Conservation (phyloP, 2,888 invertebrate species). For the Folsomia manolachei region DNA sequence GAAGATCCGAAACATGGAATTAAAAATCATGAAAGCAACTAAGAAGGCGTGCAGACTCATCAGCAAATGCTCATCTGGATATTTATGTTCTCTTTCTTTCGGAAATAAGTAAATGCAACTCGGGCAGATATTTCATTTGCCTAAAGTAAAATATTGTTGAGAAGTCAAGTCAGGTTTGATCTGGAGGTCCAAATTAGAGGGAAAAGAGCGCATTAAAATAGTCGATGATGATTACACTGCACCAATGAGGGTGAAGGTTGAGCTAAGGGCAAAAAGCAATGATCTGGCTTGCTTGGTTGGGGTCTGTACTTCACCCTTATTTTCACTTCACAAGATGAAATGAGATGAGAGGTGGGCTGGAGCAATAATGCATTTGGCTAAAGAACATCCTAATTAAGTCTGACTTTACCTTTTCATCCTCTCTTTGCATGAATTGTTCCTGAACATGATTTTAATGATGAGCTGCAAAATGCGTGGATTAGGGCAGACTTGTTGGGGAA, state of each 20-base stretch:
- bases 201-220: neutral
- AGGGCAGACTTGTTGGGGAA: neutral
- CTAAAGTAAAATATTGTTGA: neutral
- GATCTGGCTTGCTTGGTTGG: neutral
- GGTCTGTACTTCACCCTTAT: neutral
- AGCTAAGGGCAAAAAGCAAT: constrained; percentile 2
- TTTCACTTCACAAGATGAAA: neutral
- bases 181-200: neutral
- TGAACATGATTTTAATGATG: constrained; percentile 14
- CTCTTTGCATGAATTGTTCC: constrained; percentile 13
- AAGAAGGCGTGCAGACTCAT: constrained; percentile 15
- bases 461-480: constrained; percentile 9
- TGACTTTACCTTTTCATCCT: constrained; percentile 16
- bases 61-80: constrained; percentile 8
- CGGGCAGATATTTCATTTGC: neutral
- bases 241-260: neutral
- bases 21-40: constrained; percentile 7
- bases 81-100: constrained; percentile 13
- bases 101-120: too few species aligned
- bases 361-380: constrained; percentile 7
- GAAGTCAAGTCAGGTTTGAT: neutral
- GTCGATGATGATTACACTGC: neutral
- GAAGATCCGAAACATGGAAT: constrained; percentile 6
- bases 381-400: constrained; percentile 26
- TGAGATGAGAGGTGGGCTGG: neutral